Conservation (phyloP, 1,140 invertebrate genomes). For the Globodera ellingtonae region DNA sequence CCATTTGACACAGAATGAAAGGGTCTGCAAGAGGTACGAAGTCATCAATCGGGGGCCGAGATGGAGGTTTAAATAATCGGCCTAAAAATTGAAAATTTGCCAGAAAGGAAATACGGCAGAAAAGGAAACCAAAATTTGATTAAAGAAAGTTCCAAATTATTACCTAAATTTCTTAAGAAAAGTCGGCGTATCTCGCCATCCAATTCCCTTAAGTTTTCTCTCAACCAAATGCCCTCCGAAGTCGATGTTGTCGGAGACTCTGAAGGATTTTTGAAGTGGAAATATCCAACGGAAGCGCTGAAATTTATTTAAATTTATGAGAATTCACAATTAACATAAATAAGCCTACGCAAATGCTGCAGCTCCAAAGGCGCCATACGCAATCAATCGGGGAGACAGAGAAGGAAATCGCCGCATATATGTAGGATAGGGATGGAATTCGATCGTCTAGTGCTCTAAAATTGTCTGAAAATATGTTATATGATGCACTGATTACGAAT, state of each 20-base stretch:
- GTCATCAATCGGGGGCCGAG: not conserved
- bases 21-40: not conserved
- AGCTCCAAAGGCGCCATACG: slow-evolving; percentile 10
- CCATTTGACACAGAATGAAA: not conserved
- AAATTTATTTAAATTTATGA: not conserved
- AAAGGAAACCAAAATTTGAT: too few species aligned
- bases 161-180: not conserved
- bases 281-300: not conserved
- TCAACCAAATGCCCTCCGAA: not conserved
- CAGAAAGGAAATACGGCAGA: too few species aligned
- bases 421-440: too few species aligned
- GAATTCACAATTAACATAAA: not conserved
- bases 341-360: slow-evolving; percentile 3
- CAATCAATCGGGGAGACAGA: not conserved
- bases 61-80: not conserved
- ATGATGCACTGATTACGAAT: too few species aligned
- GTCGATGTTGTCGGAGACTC: not conserved
- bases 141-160: too few species aligned
- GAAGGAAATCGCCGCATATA: not conserved
- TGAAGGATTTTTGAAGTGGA: not conserved
- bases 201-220: not conserved
- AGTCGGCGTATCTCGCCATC: not conserved
- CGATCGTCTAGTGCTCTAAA: too few species aligned
- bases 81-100: not conserved
- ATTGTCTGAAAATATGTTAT: too few species aligned